Evolutionary conservation across 2,888 invertebrate species (phyloP).

Genomic region (Thyatira batis): DNA sequence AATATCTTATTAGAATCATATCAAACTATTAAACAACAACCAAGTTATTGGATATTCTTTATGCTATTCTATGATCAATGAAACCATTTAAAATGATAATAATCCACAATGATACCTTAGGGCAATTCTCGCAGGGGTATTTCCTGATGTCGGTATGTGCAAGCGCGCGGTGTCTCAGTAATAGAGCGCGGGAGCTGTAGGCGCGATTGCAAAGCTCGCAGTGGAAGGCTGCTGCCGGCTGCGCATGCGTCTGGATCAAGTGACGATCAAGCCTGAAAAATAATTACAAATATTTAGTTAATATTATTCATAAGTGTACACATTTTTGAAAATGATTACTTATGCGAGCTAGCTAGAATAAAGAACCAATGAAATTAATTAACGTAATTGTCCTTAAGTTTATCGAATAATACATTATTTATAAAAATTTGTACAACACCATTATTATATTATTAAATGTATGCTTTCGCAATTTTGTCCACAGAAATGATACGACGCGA

Average conservation of each 20-base stretch:
- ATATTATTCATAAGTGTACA: too few species aligned
- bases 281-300: neutral
- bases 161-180: conserved; percentile 91
- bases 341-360: too few species aligned
- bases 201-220: conserved; percentile 93
- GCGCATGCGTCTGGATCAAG: conserved; percentile 89
- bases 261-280: conserved; percentile 92
- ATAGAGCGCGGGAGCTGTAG: conserved; percentile 90
- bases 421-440: too few species aligned
- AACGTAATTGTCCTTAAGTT: too few species aligned
- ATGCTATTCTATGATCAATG: neutral
- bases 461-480: too few species aligned
- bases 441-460: too few species aligned
- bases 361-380: too few species aligned
- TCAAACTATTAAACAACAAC: neutral
- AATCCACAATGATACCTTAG: conserved; percentile 84
- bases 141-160: conserved; percentile 91
- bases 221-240: conserved; percentile 88
- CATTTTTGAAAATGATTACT: too few species aligned
- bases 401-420: too few species aligned
- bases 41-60: neutral
- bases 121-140: conserved; percentile 96
- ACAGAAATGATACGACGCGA: neutral
- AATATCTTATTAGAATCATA: neutral
- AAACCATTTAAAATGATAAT: neutral